phyloP scores from a whole-genome alignment of 1,140 invertebrate species.

The Acromyrmex echinatior region DNA sequence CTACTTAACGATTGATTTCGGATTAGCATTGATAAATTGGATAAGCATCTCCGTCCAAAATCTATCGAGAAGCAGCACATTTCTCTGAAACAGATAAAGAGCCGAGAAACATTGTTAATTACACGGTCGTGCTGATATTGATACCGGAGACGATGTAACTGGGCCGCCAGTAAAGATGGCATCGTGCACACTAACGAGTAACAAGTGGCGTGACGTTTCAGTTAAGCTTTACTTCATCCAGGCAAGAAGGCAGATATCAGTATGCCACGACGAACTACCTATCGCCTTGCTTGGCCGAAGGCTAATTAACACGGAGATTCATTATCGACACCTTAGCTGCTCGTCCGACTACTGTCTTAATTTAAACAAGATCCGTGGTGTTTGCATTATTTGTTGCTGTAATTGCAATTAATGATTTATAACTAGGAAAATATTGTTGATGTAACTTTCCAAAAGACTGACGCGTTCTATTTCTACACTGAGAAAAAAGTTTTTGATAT shows the following conservation, averaged over 20 bases:
- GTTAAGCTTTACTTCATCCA: conserved; percentile 81
- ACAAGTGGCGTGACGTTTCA: conserved; percentile 85
- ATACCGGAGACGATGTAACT: conserved; percentile 77
- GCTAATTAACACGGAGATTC: conserved; percentile 85
- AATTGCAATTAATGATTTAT: not conserved
- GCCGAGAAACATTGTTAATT: conserved; percentile 81
- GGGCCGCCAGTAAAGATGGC: conserved; percentile 81
- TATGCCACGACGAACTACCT: conserved; percentile 83
- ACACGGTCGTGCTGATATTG: conserved; percentile 78
- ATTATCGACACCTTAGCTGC: conserved; percentile 84
- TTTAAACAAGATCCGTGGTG: conserved; percentile 70
- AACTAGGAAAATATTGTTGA: not conserved
- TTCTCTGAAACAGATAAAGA: conserved; percentile 56
- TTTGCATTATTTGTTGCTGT: conserved; percentile 26
- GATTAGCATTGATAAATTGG: conserved; percentile 33
- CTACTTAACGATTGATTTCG: not conserved
- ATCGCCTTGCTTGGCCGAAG: conserved; percentile 79
- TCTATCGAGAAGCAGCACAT: conserved; percentile 60
- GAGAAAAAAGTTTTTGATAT: too few species aligned
- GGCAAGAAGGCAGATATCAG: conserved; percentile 78
- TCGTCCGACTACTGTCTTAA: conserved; percentile 79
- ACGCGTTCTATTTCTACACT: not conserved
- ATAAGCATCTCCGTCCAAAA: conserved; percentile 40
- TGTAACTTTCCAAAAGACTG: not conserved
- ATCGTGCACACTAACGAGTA: conserved; percentile 85